phyloP scores from a whole-genome alignment of 2,888 invertebrate genomes.

The Watsonalla binaria region DNA sequence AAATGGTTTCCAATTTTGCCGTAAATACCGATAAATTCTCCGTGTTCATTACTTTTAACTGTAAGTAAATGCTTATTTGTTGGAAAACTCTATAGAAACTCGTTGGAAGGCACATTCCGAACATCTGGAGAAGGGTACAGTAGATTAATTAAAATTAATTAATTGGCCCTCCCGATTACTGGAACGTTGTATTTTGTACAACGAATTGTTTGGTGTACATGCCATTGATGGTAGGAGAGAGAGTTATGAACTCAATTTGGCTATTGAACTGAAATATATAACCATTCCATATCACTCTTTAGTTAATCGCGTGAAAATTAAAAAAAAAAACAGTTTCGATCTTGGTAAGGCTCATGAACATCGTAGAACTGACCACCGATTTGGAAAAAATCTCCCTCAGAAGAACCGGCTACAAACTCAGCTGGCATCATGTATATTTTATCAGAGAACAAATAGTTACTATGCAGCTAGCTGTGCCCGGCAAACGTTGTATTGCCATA shows the following conservation, averaged over 20 bases:
- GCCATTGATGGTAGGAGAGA: background rate
- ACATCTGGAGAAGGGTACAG: slow-evolving; percentile 18
- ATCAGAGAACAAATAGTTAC: no score
- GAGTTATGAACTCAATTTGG: background rate
- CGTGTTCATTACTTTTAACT: slow-evolving; percentile 24
- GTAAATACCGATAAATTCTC: slow-evolving; percentile 16
- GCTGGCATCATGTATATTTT: no score
- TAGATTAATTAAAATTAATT: slow-evolving; percentile 30
- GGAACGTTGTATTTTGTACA: background rate
- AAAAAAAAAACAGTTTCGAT: no score
- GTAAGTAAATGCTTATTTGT: slow-evolving; percentile 27
- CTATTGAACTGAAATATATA: background rate
- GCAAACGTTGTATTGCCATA: no score
- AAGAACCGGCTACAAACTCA: no score
- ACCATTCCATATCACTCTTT: no score
- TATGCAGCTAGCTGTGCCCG: no score
- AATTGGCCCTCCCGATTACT: slow-evolving; percentile 6
- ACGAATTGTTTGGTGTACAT: background rate
- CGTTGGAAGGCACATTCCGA: slow-evolving; percentile 21
- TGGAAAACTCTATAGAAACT: slow-evolving; percentile 25
- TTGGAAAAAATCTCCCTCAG: no score
- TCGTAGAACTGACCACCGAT: no score
- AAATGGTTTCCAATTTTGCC: background rate
- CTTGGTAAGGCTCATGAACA: no score
- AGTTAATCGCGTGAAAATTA: no score